phyloP scores from a whole-genome alignment of 2,113 vertebrate genomes.

The Eulacestoma nigropectus region DNA sequence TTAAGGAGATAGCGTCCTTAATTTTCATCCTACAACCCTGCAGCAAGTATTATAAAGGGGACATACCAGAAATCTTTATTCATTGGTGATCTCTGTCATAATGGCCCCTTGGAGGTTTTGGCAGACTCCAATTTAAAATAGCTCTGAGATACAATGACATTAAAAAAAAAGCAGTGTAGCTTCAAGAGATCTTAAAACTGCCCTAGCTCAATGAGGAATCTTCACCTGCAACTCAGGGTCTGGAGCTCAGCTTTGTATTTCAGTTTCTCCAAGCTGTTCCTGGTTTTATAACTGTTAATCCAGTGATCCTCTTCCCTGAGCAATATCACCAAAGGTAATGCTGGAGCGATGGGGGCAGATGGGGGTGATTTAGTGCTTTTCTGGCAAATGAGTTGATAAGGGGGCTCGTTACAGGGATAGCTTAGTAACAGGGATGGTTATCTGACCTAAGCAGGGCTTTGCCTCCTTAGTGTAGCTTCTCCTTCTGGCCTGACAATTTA shows the following conservation, averaged over 20 bases:
- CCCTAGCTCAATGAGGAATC: background rate
- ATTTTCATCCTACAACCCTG: background rate
- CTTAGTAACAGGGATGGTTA: background rate
- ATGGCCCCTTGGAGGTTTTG: background rate
- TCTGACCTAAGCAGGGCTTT: background rate
- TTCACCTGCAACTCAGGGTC: background rate
- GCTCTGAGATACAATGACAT: background rate
- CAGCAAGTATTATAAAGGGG: background rate
- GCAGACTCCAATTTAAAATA: background rate
- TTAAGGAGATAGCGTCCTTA: background rate
- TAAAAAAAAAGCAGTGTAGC: background rate
- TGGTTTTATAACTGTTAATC: background rate
- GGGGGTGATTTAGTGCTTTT: background rate
- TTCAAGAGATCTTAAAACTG: background rate
- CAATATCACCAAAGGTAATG: background rate
- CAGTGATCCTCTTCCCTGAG: background rate
- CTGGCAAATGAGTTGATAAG: background rate
- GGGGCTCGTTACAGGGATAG: background rate
- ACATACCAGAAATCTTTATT: background rate
- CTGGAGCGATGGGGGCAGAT: background rate
- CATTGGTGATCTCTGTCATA: conserved; percentile 15
- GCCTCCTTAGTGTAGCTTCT: background rate
- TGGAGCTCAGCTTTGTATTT: background rate
- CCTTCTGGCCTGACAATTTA: background rate
- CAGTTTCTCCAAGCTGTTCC: background rate